Base-by-base conservation (phyloP, 2,888 invertebrate species). In the Callimorpha dominula region DNA sequence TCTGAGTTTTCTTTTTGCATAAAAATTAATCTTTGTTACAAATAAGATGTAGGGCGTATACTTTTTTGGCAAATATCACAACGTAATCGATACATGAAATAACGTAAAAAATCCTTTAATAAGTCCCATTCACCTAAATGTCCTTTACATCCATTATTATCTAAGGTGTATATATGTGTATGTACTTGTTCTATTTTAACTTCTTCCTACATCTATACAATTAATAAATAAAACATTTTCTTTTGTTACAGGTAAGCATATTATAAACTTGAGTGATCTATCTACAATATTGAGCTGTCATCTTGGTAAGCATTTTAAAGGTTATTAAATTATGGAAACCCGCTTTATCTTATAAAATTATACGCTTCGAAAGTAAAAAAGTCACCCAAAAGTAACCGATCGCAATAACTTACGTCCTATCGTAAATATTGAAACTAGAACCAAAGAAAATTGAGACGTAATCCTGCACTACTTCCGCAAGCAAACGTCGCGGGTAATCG, bases 401-500 rank as follows among this genome's bases (percentile, higher is more conserved):
- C 7, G 15, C 65, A 69, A 46, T 63, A 54, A 65, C 60, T 65
- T 65, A 65, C 71, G 52, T 65, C 65, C 7, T 17, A 50, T 65
- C 64, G 7, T 82, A 71, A 80, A 82, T 72, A 76, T 78, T 76
- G 68, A 78, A 81, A 76, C 74, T 73, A 73, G 75, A 74, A 78
- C 76, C 66, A 74, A 17, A 68, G 70, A 66, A 74, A 84, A 84
- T 80, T 81, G 70, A 69, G 76, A 67, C 74, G 76, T 81, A 80
- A 81, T 80, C 78, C 74, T 50, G 72, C 78, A 80, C 70, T 73
- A 81, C 79, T 80, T 74, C 78, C 65, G 52, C 69, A 72, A 73
- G 70, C 81, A 80, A 80, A 80, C 81, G 78, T 75, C 74, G 66
- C 74, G 72, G 68, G 76, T 80, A 75, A 82, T 80, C 81, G 78